phyloP scores from a whole-genome alignment of 2,797 vertebrate genomes.

The Chloroceryle amazona region DNA sequence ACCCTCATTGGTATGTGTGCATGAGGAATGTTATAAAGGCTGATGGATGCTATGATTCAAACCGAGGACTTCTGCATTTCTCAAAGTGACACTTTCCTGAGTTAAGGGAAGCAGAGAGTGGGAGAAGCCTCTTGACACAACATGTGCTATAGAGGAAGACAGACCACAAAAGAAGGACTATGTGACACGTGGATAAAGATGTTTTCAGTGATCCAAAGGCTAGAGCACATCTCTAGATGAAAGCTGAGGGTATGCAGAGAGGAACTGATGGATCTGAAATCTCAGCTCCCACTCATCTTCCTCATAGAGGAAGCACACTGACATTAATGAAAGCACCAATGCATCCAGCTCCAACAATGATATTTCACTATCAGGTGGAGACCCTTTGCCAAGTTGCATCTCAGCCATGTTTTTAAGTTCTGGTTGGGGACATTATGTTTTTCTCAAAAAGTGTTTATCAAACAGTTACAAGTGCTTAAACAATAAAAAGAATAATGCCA shows the following conservation, averaged over 20 bases:
- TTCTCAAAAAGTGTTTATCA: not conserved
- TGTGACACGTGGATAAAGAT: not conserved
- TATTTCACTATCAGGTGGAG: not conserved
- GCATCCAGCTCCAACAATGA: not conserved
- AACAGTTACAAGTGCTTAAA: not conserved
- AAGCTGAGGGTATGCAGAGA: not conserved
- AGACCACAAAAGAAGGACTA: not conserved
- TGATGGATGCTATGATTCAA: not conserved
- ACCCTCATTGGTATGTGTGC: not conserved
- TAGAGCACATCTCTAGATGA: not conserved
- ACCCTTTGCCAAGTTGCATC: not conserved
- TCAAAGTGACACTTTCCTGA: not conserved
- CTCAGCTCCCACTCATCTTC: not conserved
- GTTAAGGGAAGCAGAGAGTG: not conserved
- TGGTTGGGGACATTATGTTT: not conserved
- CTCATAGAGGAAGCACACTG: accelerated
- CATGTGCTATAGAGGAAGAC: not conserved
- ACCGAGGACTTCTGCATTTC: not conserved
- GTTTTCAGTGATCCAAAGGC: not conserved
- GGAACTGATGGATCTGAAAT: not conserved
- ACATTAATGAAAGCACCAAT: not conserved
- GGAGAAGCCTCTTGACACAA: not conserved
- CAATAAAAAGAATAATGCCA: not conserved
- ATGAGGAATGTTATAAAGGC: not conserved
- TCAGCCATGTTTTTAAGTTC: not conserved